phyloP scores from a whole-genome alignment of 1,140 invertebrate species.

The Melanaphis sacchari region DNA sequence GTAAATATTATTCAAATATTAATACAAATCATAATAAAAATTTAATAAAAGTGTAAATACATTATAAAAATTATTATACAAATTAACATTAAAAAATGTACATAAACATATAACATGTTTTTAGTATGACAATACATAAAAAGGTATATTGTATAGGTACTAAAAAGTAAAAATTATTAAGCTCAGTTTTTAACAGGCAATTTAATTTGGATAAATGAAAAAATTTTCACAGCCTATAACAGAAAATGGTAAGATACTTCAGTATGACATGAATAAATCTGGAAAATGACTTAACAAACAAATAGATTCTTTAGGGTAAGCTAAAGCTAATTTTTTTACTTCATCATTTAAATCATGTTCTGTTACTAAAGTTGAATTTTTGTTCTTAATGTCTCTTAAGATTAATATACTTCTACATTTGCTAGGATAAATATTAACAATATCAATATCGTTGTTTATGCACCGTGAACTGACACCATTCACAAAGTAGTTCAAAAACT shows the following conservation, averaged over 20 bases:
- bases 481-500: slow-evolving; percentile 5
- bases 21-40: background rate
- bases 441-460: slow-evolving; percentile 26
- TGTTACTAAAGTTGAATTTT: background rate
- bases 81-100: background rate
- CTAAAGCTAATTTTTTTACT: background rate
- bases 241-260: background rate
- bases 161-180: background rate
- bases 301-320: slow-evolving; percentile 17
- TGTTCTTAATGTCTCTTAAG: background rate
- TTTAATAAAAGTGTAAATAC: background rate
- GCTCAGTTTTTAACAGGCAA: background rate
- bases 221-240: background rate
- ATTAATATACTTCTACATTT: slow-evolving; percentile 37
- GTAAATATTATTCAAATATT: background rate
- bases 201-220: background rate
- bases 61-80: background rate
- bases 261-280: slow-evolving; percentile 8
- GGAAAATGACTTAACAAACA: slow-evolving; percentile 41
- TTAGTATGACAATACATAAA: background rate
- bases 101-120: background rate
- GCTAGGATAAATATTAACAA: slow-evolving; percentile 27
- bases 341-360: background rate
- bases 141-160: background rate
- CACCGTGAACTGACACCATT: background rate